Evolutionary conservation across 1,140 invertebrate genomes (phyloP), one percentile per base, ranked within the genome.

Genomic region (Heterodera carotae): DNA sequence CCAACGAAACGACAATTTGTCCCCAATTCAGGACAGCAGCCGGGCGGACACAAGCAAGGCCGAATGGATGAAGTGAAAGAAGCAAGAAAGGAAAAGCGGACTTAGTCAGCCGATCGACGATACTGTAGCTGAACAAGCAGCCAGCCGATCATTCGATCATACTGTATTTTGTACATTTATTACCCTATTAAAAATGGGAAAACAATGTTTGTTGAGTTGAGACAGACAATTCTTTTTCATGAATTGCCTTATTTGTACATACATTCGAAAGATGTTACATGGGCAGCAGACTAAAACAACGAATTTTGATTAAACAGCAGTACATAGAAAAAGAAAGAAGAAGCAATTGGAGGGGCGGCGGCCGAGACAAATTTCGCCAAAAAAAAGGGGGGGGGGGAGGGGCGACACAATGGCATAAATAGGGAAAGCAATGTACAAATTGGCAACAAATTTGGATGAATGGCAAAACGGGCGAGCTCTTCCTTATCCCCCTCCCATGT

Each of bases 11-110:
- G n/a, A n/a, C n/a, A n/a, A n/a, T n/a, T n/a, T n/a, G n/a, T n/a
- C n/a, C n/a, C n/a, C n/a, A n/a, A 2, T 73, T 10, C 59, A 74
- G 72, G 72, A 74, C 59, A 64, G 59, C 56, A 74, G 64, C n/a
- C 43, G 39, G 1, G 59, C 59, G 27, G 64, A 59, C 27, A 74
- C 34, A 22, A 56, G 48, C 48, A 39, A 36, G 8, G 72, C 56
- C 36, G 72, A 74, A 12, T 74, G 72, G 72, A 64, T 74, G 48
- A 74, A 74, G 39, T 74, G 25, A 60, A 8, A 36, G 36, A 10
- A 33, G 15, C 8, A 22, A 66, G 62, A 66, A 22, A 3, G 27
- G 1, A 66, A 31, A 56, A 18, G 15, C 48, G 48, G 22, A n/a
- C 18, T 43, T 2, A 43, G 39, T n/a, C n/a, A n/a, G n/a, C 39